These are phyloP conservation scores for Xiphorhynchus erythropygius DNA, from an alignment of 2,797 vertebrate genomes.

Conservation along the genomic window DNA sequence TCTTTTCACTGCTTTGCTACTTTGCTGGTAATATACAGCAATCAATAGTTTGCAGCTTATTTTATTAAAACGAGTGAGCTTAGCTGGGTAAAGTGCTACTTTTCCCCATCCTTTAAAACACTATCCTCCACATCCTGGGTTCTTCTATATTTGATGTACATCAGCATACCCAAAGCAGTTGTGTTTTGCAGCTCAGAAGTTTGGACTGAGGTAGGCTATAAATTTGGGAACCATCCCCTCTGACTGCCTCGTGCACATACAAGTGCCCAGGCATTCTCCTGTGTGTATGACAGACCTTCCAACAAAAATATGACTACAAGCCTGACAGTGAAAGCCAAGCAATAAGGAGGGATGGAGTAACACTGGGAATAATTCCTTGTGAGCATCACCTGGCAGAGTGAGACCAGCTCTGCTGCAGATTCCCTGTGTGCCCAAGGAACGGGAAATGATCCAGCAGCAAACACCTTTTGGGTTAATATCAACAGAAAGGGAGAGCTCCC, in stretches of 20 bases:
- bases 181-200: neutral
- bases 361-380: neutral
- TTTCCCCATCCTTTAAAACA: neutral
- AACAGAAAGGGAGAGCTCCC: neutral
- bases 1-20: neutral
- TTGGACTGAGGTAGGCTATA: neutral
- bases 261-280: neutral
- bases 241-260: neutral
- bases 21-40: neutral
- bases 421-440: rapidly evolving
- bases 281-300: neutral
- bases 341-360: neutral
- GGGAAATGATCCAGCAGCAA: neutral
- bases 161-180: neutral
- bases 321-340: neutral
- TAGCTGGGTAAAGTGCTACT: neutral
- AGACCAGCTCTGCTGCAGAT: neutral
- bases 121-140: rapidly evolving
- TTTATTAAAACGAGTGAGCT: neutral
- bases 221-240: neutral
- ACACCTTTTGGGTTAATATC: neutral
- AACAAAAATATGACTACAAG: neutral
- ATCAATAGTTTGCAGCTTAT: neutral
- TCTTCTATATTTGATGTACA: neutral
- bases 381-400: neutral